A percentile compares a stretch with the other conserved stretches of the same genome.
Conservation (phyloP, 2,888 invertebrate species). For the Diadegma fenestrale region DNA sequence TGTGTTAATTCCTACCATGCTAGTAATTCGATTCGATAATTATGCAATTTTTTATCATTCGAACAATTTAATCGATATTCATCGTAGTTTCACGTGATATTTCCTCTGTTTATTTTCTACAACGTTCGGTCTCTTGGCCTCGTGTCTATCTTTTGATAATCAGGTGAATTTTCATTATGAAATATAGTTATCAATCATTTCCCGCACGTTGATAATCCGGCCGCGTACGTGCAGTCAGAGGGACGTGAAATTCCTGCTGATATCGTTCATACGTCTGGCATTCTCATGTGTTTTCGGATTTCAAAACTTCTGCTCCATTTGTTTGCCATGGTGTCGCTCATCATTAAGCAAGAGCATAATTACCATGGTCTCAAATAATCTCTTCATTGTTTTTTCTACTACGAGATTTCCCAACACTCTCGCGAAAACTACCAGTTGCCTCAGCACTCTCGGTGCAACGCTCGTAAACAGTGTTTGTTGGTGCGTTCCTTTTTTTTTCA, state of each 20-base stretch:
- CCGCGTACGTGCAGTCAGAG: background rate
- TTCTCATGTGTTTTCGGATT: background rate
- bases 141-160: background rate
- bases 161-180: background rate
- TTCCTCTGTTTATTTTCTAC: background rate
- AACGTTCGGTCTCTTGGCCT: background rate
- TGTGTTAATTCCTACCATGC: background rate
- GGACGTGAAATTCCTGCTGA: background rate
- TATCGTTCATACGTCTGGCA: background rate
- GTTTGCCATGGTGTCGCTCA: background rate
- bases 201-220: no score
- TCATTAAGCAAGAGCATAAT: background rate
- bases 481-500: background rate
- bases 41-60: background rate
- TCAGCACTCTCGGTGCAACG: background rate
- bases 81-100: background rate
- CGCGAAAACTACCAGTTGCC: background rate
- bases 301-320: background rate
- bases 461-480: background rate
- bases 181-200: no score
- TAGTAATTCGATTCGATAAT: background rate
- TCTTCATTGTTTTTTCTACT: constrained; percentile 4
- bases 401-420: constrained; percentile 3
- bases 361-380: background rate
- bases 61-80: background rate